Conservation (phyloP, 2,888 invertebrate genomes). For the Callimorpha dominula region DNA sequence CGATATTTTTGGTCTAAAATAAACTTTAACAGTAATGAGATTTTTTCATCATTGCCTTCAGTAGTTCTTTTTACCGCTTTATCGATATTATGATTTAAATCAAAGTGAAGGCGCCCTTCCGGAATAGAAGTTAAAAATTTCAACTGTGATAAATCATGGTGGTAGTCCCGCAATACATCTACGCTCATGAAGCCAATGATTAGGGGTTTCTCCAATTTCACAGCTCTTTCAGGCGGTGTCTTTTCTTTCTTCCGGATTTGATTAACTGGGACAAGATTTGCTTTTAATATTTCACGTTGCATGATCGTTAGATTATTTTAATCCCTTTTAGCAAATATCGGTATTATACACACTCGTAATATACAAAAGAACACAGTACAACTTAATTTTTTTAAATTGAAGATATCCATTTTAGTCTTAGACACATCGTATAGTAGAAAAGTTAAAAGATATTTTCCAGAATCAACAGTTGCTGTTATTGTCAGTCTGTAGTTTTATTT, state of each 20-base stretch:
- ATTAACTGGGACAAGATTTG: neutral
- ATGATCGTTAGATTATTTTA: constrained; percentile 3
- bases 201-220: constrained; percentile 31
- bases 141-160: constrained; percentile 54
- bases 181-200: constrained; percentile 61
- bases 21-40: constrained; percentile 54
- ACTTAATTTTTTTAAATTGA: neutral
- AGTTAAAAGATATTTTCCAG: neutral
- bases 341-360: neutral
- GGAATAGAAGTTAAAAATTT: constrained; percentile 54
- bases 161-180: constrained; percentile 52
- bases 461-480: neutral
- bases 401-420: neutral
- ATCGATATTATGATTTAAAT: constrained; percentile 57
- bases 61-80: constrained; percentile 57
- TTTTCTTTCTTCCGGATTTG: neutral
- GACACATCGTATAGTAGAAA: too few species aligned
- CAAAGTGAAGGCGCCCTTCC: constrained; percentile 31
- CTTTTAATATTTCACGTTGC: constrained; percentile 9
- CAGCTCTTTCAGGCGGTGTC: neutral
- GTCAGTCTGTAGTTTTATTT: neutral
- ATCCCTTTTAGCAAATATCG: neutral
- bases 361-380: neutral
- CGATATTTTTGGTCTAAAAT: constrained; percentile 42
- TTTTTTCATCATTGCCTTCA: constrained; percentile 57